Conservation (phyloP, 1,140 invertebrate species). For the Micrasema minimum region DNA sequence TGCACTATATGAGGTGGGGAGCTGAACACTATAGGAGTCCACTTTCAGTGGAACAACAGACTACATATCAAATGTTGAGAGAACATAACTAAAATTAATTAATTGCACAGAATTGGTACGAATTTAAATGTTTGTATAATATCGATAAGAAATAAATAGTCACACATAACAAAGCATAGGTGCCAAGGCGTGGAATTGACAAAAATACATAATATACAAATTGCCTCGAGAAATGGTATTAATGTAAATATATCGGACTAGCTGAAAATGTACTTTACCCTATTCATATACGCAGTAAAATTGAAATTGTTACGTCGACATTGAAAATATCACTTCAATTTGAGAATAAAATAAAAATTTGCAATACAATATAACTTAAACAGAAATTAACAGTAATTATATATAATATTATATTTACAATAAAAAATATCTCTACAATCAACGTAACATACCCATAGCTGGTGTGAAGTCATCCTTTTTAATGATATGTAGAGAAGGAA, state of each 20-base stretch:
- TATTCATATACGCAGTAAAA: slow-evolving; percentile 19
- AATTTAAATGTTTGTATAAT: too few species aligned
- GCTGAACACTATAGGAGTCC: too few species aligned
- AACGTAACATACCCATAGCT: slow-evolving; percentile 31
- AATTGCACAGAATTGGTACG: too few species aligned
- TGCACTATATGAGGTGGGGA: too few species aligned
- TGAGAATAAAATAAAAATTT: slow-evolving; percentile 24
- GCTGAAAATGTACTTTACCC: background rate
- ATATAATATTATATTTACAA: slow-evolving; percentile 36
- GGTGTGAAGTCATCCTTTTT: background rate
- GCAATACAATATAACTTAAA: slow-evolving; percentile 30
- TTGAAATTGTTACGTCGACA: slow-evolving; percentile 12
- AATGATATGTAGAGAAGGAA: slow-evolving; percentile 28
- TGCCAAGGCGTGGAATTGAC: too few species aligned
- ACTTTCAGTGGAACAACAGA: too few species aligned
- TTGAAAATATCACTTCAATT: slow-evolving; percentile 27
- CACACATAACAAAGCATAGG: too few species aligned
- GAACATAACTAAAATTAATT: too few species aligned
- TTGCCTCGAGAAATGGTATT: too few species aligned
- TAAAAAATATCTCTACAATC: slow-evolving; percentile 33
- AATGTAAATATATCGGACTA: background rate
- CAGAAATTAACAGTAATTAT: slow-evolving; percentile 35
- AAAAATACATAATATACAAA: too few species aligned
- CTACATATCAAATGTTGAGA: too few species aligned
- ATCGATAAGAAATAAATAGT: too few species aligned